Base-by-base conservation (phyloP, 2,888 invertebrate species). In the Phlogophora meticulosa region DNA sequence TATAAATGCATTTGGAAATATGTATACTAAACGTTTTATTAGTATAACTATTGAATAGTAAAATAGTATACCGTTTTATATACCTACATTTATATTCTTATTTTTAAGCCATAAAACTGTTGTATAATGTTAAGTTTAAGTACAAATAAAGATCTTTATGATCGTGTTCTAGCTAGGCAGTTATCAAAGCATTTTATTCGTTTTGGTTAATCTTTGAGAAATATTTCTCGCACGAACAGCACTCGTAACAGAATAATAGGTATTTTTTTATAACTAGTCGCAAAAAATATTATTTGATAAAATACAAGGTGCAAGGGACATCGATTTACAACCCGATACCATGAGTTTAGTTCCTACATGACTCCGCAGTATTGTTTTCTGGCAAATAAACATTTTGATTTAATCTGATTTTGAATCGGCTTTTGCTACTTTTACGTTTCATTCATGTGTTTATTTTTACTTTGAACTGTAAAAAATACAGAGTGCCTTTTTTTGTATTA, bases 221-320 rank as follows among this genome's bases (percentile, higher is more conserved):
- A 32, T 32, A 60, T 56, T 55, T 66, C 36, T 60, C n/a, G 17
- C 11, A 36, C 15, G 11, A 53, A 43, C 15, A 17, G 15, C 22
- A 22, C 32, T 56, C 36, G 28, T n/a, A 60, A 49, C 36, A 52
- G 28, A 42, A 56, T 51, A 28, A 28, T 17, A 38, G 11, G 7
- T 11, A 43, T 55, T 66, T 52, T 57, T 59, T 46, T 40, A 48
- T 45, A 67, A 75, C 75, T 72, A 75, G 76, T 75, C 67, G 71
- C 32, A 61, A 38, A 62, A 52, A 61, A 55, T 71, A 65, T 46
- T 68, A 34, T 51, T 36, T 15, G 4, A 43, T 40, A 15, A 61
- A 57, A 34, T 40, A 40, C 49, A 48, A 1, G 17, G 13, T 2
- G 13, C 17, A 7, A 20, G n/a, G n/a, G n/a, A n/a, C n/a, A n/a